Evolutionary conservation across 2,113 vertebrate species (phyloP).

Genomic region (Rhinogobius similis): DNA sequence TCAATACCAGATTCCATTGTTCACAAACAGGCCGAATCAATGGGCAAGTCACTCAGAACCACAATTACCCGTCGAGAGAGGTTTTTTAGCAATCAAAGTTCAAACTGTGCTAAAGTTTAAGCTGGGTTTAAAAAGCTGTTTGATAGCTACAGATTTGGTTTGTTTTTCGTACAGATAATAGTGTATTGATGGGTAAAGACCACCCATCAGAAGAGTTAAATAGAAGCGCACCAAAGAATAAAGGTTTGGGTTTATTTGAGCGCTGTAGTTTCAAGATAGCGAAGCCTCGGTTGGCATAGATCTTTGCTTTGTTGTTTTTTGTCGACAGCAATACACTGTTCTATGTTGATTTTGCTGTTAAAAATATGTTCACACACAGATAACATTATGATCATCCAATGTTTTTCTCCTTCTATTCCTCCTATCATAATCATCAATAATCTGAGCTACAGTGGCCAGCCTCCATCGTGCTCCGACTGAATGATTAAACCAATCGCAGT

Average conservation of each 20-base stretch:
- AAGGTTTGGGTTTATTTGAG: background rate
- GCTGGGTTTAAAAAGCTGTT: background rate
- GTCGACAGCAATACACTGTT: background rate
- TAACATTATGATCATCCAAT: too few relatives aligned
- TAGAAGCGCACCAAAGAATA: background rate
- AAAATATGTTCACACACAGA: too few relatives aligned
- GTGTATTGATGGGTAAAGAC: too few relatives aligned
- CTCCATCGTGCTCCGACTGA: too few relatives aligned
- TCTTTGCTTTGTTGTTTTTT: too few relatives aligned
- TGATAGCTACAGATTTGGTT: background rate
- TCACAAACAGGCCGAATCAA: background rate
- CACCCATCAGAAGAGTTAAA: too few relatives aligned
- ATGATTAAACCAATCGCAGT: too few relatives aligned
- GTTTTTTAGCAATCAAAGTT: background rate
- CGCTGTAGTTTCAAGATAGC: background rate
- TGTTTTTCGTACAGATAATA: too few relatives aligned
- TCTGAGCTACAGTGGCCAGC: too few relatives aligned
- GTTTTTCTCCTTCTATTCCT: too few relatives aligned
- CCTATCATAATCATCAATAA: too few relatives aligned
- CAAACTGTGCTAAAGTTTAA: background rate
- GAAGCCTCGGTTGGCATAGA: too few relatives aligned
- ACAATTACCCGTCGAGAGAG: slow-evolving; percentile 1
- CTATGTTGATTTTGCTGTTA: background rate
- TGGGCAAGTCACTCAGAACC: slow-evolving; percentile 7
- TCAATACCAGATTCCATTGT: background rate